A percentile compares a stretch with the other conserved stretches of the same genome.
These are phyloP conservation scores for Oscheius sp. DNA, from an alignment of 2,888 invertebrate genomes.

Conservation along the genomic window DNA sequence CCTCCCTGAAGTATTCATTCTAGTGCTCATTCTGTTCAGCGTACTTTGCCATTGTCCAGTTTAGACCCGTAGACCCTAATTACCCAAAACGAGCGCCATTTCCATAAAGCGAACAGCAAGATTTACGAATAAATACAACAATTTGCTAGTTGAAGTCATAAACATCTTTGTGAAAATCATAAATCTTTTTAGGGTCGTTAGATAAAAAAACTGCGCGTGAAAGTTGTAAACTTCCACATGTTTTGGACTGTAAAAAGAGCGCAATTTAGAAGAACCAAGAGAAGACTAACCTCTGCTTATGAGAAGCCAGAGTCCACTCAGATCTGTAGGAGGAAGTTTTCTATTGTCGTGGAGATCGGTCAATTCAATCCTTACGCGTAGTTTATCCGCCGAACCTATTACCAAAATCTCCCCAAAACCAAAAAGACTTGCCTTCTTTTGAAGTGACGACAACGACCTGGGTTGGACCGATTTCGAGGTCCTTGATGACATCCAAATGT, in stretches of 20 bases:
- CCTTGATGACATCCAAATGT: constrained; percentile 53
- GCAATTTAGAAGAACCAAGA: neutral
- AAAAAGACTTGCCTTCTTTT: constrained; percentile 55
- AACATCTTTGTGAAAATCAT: too few relatives aligned
- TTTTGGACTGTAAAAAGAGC: neutral
- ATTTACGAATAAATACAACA: neutral
- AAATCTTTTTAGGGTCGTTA: too few relatives aligned
- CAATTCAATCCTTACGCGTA: constrained; percentile 58
- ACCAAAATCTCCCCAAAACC: neutral
- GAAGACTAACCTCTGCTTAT: constrained; percentile 59
- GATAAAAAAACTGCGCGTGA: too few relatives aligned
- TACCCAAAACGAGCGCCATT: neutral
- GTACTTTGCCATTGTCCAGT: neutral
- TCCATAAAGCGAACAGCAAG: too few relatives aligned
- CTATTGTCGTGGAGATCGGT: constrained; percentile 61
- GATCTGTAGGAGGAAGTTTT: constrained; percentile 58
- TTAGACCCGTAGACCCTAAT: neutral
- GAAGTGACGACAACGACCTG: constrained; percentile 65
- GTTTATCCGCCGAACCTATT: constrained; percentile 48
- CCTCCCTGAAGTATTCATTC: constrained; percentile 49
- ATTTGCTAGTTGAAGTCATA: too few relatives aligned
- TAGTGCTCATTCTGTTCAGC: neutral
- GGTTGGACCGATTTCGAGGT: constrained; percentile 60
- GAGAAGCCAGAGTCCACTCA: constrained; percentile 61
- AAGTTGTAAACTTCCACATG: neutral